Evolutionary conservation across 2,113 vertebrate genomes (phyloP).

Genomic region (Atlantisia rogersi): DNA sequence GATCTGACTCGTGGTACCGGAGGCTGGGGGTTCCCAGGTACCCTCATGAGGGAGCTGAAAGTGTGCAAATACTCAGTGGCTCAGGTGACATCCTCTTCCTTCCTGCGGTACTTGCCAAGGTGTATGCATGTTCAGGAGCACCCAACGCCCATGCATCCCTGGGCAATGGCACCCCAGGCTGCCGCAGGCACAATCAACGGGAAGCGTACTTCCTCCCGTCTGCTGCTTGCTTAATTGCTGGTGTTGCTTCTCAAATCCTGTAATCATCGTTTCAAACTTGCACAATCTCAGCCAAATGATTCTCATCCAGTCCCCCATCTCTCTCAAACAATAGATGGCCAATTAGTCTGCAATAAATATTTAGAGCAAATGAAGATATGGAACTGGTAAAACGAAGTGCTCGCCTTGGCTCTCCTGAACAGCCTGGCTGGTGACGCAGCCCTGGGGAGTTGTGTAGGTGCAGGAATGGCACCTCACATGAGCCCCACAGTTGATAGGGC

Average conservation of each 20-base stretch:
- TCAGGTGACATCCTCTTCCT: background rate
- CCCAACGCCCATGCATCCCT: background rate
- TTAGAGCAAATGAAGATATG: background rate
- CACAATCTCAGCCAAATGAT: slow-evolving; percentile 6
- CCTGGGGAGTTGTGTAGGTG: background rate
- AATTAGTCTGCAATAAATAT: slow-evolving; percentile 9
- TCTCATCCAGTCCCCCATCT: background rate
- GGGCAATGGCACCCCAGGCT: background rate
- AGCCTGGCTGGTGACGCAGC: background rate
- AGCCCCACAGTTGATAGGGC: accelerated
- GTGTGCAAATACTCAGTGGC: background rate
- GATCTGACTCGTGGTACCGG: background rate
- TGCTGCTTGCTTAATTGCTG: slow-evolving; percentile 4
- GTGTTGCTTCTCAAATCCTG: background rate
- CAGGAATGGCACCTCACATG: background rate
- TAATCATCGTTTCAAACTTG: background rate
- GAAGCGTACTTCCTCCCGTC: background rate
- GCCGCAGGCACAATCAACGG: accelerated
- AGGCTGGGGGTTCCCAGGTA: background rate
- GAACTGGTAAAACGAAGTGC: background rate
- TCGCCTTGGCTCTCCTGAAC: background rate
- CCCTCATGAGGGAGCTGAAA: background rate
- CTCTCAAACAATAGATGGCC: background rate
- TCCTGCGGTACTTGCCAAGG: background rate
- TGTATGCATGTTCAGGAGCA: background rate